These are phyloP conservation scores for Anastatus disparis DNA, from an alignment of 1,140 invertebrate genomes.

Conservation along the genomic window DNA sequence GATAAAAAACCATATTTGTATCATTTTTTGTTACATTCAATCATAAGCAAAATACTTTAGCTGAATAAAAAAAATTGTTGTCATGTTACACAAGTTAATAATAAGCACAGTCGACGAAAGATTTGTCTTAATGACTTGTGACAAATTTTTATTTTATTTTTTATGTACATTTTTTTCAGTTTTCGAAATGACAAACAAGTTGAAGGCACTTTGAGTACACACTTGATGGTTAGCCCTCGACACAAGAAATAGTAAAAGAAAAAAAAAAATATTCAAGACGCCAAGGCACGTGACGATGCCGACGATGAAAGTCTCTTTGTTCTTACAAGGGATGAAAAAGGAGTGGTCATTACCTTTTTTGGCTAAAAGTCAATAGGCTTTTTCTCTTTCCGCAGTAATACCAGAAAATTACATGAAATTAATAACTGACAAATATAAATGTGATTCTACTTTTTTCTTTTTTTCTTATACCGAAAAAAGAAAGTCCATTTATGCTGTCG, in stretches of 20 bases:
- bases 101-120: too few relatives aligned
- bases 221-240: too few relatives aligned
- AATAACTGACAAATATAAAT: constrained; percentile 33
- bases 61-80: too few relatives aligned
- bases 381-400: constrained; percentile 3
- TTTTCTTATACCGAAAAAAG: background rate
- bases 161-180: too few relatives aligned
- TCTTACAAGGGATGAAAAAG: background rate
- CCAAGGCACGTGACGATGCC: background rate
- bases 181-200: constrained; percentile 1
- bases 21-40: too few relatives aligned
- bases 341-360: background rate
- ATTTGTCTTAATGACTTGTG: too few relatives aligned
- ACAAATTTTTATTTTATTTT: too few relatives aligned
- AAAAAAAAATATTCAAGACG: constrained; percentile 9
- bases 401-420: constrained; percentile 19
- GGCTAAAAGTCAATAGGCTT: constrained; percentile 3
- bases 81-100: too few relatives aligned
- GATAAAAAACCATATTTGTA: too few relatives aligned
- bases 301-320: background rate
- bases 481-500: too few relatives aligned
- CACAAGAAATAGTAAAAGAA: background rate
- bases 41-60: too few relatives aligned
- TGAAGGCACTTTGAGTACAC: too few relatives aligned
- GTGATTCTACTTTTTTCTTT: background rate